These are phyloP conservation scores for Tachuris rubrigastra DNA, from an alignment of 2,113 vertebrate species.

Conservation along the genomic window DNA sequence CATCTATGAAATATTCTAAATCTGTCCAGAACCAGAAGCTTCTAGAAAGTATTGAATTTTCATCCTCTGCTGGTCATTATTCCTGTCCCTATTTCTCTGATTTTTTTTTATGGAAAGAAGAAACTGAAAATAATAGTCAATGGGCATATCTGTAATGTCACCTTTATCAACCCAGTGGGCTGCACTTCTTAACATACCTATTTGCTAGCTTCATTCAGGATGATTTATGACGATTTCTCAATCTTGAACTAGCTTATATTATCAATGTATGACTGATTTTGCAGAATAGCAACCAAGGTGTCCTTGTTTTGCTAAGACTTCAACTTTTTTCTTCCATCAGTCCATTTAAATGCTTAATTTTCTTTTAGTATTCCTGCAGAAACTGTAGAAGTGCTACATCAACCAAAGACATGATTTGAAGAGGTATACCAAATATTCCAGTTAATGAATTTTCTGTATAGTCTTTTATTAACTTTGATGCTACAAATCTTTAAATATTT, in stretches of 20 bases:
- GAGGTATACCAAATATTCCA: background rate
- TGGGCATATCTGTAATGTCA: background rate
- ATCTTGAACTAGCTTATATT: background rate
- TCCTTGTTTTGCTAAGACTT: background rate
- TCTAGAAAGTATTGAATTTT: background rate
- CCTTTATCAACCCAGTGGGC: background rate
- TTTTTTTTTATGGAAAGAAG: background rate
- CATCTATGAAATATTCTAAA: background rate
- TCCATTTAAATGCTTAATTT: background rate
- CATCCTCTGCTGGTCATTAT: background rate
- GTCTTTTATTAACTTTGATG: background rate
- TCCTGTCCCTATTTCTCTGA: background rate
- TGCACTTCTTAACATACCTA: slow-evolving; percentile 7
- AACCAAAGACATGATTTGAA: background rate
- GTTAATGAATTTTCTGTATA: background rate
- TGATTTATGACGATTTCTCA: slow-evolving; percentile 18
- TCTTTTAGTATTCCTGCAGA: background rate
- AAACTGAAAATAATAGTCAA: background rate
- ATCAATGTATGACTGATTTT: background rate
- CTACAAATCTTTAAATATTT: background rate
- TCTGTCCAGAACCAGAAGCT: background rate
- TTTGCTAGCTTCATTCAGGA: background rate
- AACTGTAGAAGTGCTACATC: background rate
- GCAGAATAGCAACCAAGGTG: background rate
- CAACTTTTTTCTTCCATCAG: background rate